Conservation (phyloP, 2,113 vertebrate genomes). For the Struthidea cinerea region DNA sequence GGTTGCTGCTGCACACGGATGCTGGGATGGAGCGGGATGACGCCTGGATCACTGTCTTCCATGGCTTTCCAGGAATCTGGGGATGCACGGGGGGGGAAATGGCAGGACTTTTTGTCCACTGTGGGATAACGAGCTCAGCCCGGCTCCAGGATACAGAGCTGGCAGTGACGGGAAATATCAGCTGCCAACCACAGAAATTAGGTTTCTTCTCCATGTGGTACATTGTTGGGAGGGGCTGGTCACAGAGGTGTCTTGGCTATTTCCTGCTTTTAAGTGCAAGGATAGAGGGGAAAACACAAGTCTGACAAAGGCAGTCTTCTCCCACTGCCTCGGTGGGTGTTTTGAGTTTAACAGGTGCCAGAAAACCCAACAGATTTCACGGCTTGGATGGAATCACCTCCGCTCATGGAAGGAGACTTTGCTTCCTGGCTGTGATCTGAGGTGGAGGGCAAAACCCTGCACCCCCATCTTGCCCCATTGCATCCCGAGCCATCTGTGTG, state of each 20-base stretch:
- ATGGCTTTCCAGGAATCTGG: not conserved
- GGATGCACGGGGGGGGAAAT: not conserved
- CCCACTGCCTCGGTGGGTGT: accelerated
- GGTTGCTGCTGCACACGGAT: accelerated
- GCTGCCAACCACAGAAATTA: not conserved
- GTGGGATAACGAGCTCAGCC: not conserved
- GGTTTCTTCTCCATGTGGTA: not conserved
- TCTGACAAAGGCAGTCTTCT: not conserved
- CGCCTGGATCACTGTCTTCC: accelerated
- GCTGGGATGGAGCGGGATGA: not conserved
- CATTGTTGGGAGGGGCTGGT: not conserved
- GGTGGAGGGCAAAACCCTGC: not conserved
- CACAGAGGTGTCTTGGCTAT: not conserved
- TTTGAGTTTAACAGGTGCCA: not conserved
- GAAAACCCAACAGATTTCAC: not conserved
- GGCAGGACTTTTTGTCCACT: not conserved
- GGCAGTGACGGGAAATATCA: not conserved
- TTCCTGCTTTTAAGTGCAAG: not conserved
- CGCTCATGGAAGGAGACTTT: not conserved
- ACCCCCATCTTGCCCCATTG: accelerated
- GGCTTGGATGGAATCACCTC: not conserved
- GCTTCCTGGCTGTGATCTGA: not conserved
- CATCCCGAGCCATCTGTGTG: not conserved
- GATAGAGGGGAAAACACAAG: not conserved
- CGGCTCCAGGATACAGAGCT: not conserved